Evolutionary conservation across 2,113 vertebrate species (phyloP), one percentile per base, ranked within the genome.

Genomic region (Proteles cristata): DNA sequence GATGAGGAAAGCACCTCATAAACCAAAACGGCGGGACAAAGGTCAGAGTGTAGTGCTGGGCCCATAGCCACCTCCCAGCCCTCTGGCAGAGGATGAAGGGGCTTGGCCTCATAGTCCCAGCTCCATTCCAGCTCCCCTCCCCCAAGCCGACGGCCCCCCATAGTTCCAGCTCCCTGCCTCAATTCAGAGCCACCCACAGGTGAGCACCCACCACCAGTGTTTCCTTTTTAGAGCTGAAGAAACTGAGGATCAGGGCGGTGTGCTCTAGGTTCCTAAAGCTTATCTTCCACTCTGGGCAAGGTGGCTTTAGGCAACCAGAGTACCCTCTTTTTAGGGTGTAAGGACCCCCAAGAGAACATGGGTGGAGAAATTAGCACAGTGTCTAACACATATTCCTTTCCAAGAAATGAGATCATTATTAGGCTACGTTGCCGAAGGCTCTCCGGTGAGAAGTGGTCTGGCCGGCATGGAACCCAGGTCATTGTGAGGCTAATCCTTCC

Each of bases 11-110:
- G 79, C 15, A 4, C 68, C 89, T 85, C 73, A 39, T 93, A 96
- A 97, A 90, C 63, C 2, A 35, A 76, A 48, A 79, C 2, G 12
- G 88, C 50, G 3, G 97, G 88, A 39, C 97, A 45, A 96, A 97
- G 97, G 90, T 98, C 92, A 1, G 33, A 1, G 2, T 0, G 7
- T 19, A 8, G 15, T 9, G 19, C 39, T 0, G 10, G 43, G 45
- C 23, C 23, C 1, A 2, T 21, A 11, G 83, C 90, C 45, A 76
- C 82, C 74, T 90, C 39, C 91, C 39, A 19, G 93, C 43, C 61
- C 80, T 91, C 3, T 2, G 0, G 58, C 31, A 17, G 17, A 4
- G 65, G 39, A 15, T 0, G 8, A 16, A 14, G 88, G 88, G 26
- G 12, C 65, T 68, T 9, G 55, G 35, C 28, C 11, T 16, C 17